Conservation (phyloP, 1,140 invertebrate genomes). For the Cepaea nemoralis region DNA sequence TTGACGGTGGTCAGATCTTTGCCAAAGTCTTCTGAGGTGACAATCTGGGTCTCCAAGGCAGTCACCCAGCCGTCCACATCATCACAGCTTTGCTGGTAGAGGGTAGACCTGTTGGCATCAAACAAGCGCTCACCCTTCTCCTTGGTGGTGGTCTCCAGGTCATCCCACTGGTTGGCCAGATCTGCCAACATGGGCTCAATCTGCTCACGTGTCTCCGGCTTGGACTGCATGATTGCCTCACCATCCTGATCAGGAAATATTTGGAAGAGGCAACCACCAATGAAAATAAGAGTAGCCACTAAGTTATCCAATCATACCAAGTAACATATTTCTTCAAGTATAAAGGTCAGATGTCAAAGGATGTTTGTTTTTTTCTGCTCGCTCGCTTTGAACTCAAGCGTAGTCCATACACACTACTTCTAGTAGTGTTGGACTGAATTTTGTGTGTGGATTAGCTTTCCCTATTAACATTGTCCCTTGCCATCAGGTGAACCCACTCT, state of each 20-base stretch:
- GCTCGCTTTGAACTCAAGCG: too few species aligned
- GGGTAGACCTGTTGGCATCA: slow-evolving; percentile 95
- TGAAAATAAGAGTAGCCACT: too few species aligned
- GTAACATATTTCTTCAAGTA: too few species aligned
- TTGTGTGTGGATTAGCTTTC: too few species aligned
- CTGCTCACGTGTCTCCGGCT: slow-evolving; percentile 91
- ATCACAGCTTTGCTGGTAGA: slow-evolving; percentile 95
- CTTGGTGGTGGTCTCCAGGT: slow-evolving; percentile 93
- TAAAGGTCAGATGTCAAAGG: too few species aligned
- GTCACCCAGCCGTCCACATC: slow-evolving; percentile 99
- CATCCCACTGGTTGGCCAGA: slow-evolving; percentile 85
- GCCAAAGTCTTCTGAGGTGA: slow-evolving; percentile 89
- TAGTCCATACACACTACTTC: too few species aligned
- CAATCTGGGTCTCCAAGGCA: slow-evolving; percentile 97
- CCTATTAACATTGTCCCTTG: too few species aligned
- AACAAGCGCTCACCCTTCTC: slow-evolving; percentile 97
- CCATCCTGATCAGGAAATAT: slow-evolving; percentile 79
- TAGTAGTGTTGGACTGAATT: too few species aligned
- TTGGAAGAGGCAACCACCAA: too few species aligned
- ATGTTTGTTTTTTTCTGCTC: too few species aligned
- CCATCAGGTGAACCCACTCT: too few species aligned
- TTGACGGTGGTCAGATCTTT: slow-evolving; percentile 98
- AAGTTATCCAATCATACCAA: too few species aligned
- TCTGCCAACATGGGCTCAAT: slow-evolving; percentile 93
- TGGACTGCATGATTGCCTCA: slow-evolving; percentile 87